A percentile compares a stretch with the other conserved stretches of the same genome.
Conservation (phyloP, 2,888 invertebrate species). For the Scaptodrosophila latifasciaeformis region DNA sequence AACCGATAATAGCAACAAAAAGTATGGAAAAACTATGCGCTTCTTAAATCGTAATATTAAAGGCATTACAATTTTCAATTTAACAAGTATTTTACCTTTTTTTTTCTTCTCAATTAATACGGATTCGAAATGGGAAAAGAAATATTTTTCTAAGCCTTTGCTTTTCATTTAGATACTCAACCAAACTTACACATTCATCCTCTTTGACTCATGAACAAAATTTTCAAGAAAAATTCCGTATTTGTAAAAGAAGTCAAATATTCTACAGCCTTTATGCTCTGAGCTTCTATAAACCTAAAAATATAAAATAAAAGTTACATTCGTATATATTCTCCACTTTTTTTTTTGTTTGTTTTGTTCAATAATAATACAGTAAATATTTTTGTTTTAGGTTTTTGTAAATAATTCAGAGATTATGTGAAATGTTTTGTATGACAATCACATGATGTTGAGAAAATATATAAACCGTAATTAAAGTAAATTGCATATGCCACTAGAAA, state of each 20-base stretch:
- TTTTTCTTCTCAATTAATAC: too few species aligned
- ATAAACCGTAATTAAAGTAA: conserved; percentile 28
- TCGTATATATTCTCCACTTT: not conserved
- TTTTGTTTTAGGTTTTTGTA: conserved; percentile 57
- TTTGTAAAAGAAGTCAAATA: conserved; percentile 32
- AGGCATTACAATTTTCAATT: too few species aligned
- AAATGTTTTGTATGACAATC: conserved; percentile 76
- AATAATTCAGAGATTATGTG: conserved; percentile 74
- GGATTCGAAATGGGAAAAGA: too few species aligned
- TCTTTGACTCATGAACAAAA: not conserved
- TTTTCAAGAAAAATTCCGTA: conserved; percentile 19
- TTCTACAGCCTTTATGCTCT: conserved; percentile 59
- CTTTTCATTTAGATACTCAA: conserved; percentile 37
- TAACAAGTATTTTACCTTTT: too few species aligned
- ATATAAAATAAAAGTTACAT: not conserved
- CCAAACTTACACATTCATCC: not conserved
- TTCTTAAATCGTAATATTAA: conserved; percentile 48
- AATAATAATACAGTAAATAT: too few species aligned
- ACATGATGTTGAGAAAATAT: conserved; percentile 70
- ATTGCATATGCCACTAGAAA: conserved; percentile 28
- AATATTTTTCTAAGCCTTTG: conserved; percentile 55
- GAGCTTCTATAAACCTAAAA: conserved; percentile 50
- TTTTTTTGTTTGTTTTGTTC: conserved; percentile 1
- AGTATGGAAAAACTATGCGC: conserved; percentile 59
- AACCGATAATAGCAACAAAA: conserved; percentile 9